Conservation (phyloP, 2,888 invertebrate genomes). For the Merodon equestris region DNA sequence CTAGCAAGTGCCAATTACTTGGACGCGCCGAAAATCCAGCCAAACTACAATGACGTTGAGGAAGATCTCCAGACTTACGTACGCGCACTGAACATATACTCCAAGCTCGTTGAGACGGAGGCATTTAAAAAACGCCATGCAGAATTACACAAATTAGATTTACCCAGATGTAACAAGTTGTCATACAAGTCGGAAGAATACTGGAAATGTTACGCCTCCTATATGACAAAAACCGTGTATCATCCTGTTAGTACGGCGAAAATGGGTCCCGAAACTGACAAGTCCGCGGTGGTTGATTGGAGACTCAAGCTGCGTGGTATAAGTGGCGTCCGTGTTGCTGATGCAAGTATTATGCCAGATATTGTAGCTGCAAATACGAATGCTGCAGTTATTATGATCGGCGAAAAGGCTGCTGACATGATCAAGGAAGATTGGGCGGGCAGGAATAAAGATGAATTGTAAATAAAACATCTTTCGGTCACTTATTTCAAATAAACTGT, state of each 20-base stretch:
- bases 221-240: slow-evolving; percentile 87
- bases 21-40: slow-evolving; percentile 81
- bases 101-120: slow-evolving; percentile 77
- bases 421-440: slow-evolving; percentile 81
- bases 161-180: slow-evolving; percentile 88
- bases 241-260: slow-evolving; percentile 85
- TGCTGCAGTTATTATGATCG: slow-evolving; percentile 83
- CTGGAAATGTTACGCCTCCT: slow-evolving; percentile 91
- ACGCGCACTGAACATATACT: slow-evolving; percentile 75
- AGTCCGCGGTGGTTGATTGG: slow-evolving; percentile 81
- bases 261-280: slow-evolving; percentile 81
- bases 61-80: slow-evolving; percentile 79
- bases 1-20: slow-evolving; percentile 80
- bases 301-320: slow-evolving; percentile 81
- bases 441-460: slow-evolving; percentile 51
- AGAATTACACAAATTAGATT: slow-evolving; percentile 82
- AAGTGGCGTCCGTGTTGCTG: slow-evolving; percentile 81
- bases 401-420: slow-evolving; percentile 83
- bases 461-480: background rate
- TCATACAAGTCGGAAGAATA: slow-evolving; percentile 88
- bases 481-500: slow-evolving; percentile 5
- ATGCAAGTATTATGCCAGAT: slow-evolving; percentile 84
- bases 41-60: slow-evolving; percentile 82
- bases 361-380: slow-evolving; percentile 83
- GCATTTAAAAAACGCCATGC: slow-evolving; percentile 78